These are phyloP conservation scores for Calycopis cecrops DNA, from an alignment of 1,140 invertebrate genomes.

Conservation along the genomic window DNA sequence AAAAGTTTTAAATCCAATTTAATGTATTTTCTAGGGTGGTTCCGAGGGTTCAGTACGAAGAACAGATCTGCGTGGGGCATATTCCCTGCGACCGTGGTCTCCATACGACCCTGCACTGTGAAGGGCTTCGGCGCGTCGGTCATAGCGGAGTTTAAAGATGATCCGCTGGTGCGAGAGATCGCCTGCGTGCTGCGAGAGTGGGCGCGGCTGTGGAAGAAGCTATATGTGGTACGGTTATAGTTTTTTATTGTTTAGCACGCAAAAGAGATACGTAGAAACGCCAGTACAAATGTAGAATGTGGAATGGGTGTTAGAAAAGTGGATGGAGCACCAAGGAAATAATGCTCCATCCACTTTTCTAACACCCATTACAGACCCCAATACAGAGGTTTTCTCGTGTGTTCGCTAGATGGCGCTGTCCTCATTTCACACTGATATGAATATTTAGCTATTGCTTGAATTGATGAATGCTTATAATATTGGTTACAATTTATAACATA, in stretches of 20 bases:
- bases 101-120: constrained; percentile 57
- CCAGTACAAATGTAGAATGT: too few relatives aligned
- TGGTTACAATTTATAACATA: too few relatives aligned
- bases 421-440: too few relatives aligned
- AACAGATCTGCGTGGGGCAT: constrained; percentile 90
- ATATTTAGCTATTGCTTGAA: too few relatives aligned
- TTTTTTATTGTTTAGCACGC: background rate
- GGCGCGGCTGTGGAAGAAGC: constrained; percentile 92
- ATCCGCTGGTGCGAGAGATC: constrained; percentile 93
- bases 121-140: constrained; percentile 56
- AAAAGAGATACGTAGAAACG: too few relatives aligned
- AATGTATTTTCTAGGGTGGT: constrained; percentile 82
- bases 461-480: too few relatives aligned
- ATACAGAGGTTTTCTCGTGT: background rate
- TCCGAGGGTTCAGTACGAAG: constrained; percentile 86
- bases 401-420: too few relatives aligned
- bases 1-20: constrained; percentile 1
- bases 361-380: too few relatives aligned
- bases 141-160: constrained; percentile 84
- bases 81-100: constrained; percentile 80
- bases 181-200: constrained; percentile 94
- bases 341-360: too few relatives aligned
- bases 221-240: constrained; percentile 86
- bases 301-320: too few relatives aligned
- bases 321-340: too few relatives aligned